Evolutionary conservation across 2,113 vertebrate species (phyloP), one percentile per base, ranked within the genome.

Genomic region (Alethe diademata): DNA sequence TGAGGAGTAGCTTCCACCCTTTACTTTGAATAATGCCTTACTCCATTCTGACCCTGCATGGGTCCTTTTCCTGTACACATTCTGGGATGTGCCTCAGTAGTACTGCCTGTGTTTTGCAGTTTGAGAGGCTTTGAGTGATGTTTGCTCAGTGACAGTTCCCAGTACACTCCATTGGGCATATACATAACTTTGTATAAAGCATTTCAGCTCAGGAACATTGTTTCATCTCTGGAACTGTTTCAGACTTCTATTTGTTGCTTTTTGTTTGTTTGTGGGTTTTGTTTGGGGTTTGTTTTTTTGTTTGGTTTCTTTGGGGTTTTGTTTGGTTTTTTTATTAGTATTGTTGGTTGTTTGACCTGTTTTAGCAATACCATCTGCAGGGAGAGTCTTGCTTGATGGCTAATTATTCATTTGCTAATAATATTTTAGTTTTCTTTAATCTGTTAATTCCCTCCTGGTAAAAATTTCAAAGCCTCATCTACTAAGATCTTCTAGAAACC

Each of bases 401-500:
- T 92, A 94, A 96, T 95, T 92, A 84, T 93, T 94, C 93, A 67
- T 67, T 93, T 95, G 71, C 51, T 91, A 92, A 95, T 96, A 89
- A 92, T 92, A 28, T 95, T 95, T 96, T 86, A 75, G 96, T 96
- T 97, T 82, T 73, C 50, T 88, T 81, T 96, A 78, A 76, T 95
- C 88, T 88, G 51, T 80, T 90, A 96, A 94, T 89, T 97, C 75
- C 64, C 60, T 96, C 61, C 53, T 5, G 24, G 54, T 96, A 97
- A 84, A 93, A 85, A 96, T 95, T 96, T 96, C 93, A 96, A 96
- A 96, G 85, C 43, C 33, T 50, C 33, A 78, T 86, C 87, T 73
- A 35, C 78, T 61, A 88, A 33, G 81, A 95, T 97, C 92, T 96
- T 93, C 67, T 75, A 72, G 65, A 95, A 97, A 86, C 67, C 33